phyloP scores from a whole-genome alignment of 2,113 vertebrate species.

The Erythrocercus mccallii region DNA sequence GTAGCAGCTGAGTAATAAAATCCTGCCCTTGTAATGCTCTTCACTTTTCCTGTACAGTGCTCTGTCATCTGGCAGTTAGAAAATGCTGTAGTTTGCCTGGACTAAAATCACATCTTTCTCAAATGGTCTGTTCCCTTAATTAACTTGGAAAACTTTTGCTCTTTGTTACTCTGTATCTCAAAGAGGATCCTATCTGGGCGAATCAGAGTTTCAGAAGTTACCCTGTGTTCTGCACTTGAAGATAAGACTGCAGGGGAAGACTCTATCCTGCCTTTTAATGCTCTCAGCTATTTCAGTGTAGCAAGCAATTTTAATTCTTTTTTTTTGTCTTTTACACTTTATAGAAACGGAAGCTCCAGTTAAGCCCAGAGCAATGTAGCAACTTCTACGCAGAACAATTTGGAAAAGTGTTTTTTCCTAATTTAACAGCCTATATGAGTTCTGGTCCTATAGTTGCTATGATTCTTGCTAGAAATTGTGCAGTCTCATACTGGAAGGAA shows the following conservation, averaged over 20 bases:
- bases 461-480: slow-evolving; percentile 79
- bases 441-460: slow-evolving; percentile 87
- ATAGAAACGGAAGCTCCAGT: slow-evolving; percentile 85
- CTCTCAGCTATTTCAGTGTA: not conserved
- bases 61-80: not conserved
- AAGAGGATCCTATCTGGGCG: not conserved
- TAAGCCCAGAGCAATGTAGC: slow-evolving; percentile 93
- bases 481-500: slow-evolving; percentile 86
- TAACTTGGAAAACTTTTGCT: not conserved
- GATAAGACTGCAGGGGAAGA: not conserved
- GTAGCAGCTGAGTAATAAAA: not conserved
- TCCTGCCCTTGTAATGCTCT: not conserved
- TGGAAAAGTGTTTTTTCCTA: slow-evolving; percentile 88
- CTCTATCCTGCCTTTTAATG: not conserved
- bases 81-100: not conserved
- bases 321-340: not conserved
- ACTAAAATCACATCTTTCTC: not conserved
- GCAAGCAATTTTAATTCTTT: not conserved
- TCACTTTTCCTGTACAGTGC: not conserved
- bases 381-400: slow-evolving; percentile 92
- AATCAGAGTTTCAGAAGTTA: not conserved
- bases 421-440: slow-evolving; percentile 93
- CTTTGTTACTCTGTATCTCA: not conserved
- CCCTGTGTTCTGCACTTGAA: not conserved
- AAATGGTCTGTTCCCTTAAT: not conserved